Evolutionary conservation across 35 echinoderm and acorn worm species (phyloP).

Genomic region (Lytechinus pictus): DNA sequence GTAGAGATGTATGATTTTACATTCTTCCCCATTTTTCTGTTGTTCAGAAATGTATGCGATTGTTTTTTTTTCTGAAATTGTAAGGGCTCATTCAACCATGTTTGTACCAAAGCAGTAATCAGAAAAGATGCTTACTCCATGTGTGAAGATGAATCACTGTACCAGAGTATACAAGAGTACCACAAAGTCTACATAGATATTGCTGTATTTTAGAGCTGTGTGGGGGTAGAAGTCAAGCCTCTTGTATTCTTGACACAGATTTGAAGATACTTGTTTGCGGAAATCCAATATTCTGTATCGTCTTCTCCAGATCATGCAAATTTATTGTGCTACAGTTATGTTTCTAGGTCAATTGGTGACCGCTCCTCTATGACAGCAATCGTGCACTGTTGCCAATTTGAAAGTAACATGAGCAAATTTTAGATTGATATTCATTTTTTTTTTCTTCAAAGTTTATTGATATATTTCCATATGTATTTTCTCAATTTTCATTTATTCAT

Average conservation of each 20-base stretch:
- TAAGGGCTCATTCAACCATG: too few relatives aligned
- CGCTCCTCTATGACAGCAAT: background rate
- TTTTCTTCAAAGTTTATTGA: background rate
- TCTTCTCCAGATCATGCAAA: background rate
- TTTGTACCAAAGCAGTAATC: too few relatives aligned
- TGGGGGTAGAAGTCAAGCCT: background rate
- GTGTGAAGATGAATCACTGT: background rate
- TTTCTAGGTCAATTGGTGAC: background rate
- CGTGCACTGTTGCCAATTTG: background rate
- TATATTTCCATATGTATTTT: too few relatives aligned
- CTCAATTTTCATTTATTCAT: too few relatives aligned
- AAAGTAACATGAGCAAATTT: background rate
- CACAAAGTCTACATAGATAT: background rate
- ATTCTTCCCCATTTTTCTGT: too few relatives aligned
- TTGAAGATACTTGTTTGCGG: background rate
- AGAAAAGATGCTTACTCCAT: too few relatives aligned
- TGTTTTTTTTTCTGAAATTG: too few relatives aligned
- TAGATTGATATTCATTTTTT: background rate
- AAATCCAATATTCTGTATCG: background rate
- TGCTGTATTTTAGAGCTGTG: background rate
- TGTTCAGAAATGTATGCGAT: too few relatives aligned
- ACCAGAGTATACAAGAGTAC: background rate
- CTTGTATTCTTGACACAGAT: background rate
- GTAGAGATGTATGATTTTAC: too few relatives aligned
- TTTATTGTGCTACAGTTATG: background rate